Evolutionary conservation across 2,797 vertebrate species (phyloP).

Genomic region (Typhlichthys eigenmanni): DNA sequence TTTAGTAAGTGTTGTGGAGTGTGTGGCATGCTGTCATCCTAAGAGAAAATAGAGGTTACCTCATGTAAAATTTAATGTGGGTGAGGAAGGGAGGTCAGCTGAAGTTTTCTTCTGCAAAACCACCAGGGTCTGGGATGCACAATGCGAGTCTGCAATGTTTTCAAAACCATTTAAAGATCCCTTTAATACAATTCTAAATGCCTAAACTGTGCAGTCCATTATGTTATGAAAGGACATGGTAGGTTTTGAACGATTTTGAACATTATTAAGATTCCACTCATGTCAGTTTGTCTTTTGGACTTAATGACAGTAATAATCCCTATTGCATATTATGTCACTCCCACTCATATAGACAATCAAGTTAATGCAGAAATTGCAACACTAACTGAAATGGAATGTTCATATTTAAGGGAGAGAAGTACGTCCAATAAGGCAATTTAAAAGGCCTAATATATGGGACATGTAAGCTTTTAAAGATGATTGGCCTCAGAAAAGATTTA

Average conservation of each 20-base stretch:
- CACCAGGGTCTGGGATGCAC: not conserved
- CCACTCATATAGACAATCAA: no score
- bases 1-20: conserved; percentile 21
- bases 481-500: not conserved
- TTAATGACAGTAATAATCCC: no score
- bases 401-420: no score
- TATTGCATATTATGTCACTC: no score
- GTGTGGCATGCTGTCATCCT: conserved; percentile 31
- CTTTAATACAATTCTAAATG: no score
- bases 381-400: no score
- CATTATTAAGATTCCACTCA: no score
- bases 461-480: conserved; percentile 8
- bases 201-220: no score
- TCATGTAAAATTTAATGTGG: conserved; percentile 30
- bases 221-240: not conserved
- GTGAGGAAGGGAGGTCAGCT: conserved; percentile 33
- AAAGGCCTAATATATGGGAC: no score
- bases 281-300: no score
- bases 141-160: not conserved
- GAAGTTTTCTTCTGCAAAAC: conserved; percentile 3
- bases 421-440: no score
- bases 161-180: not conserved
- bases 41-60: conserved; percentile 26
- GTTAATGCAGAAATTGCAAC: no score
- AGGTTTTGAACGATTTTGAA: not conserved